Conservation (phyloP, 1,140 invertebrate genomes). For the Ceratina australensis region DNA sequence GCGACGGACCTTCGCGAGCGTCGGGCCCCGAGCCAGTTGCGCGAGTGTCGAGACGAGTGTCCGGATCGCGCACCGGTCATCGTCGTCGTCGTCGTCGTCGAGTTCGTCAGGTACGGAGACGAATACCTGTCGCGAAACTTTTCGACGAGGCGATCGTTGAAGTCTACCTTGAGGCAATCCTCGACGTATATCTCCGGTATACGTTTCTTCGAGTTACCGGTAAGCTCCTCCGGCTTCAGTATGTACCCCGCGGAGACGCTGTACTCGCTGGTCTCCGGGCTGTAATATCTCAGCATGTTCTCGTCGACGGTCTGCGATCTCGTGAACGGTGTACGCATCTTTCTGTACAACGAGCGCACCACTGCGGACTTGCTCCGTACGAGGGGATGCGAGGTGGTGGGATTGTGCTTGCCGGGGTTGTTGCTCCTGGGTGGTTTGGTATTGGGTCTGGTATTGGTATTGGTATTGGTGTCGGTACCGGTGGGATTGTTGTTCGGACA, state of each 20-base stretch:
- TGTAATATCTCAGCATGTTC: slow-evolving; percentile 75
- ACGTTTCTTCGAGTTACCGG: slow-evolving; percentile 61
- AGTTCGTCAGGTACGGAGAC: slow-evolving; percentile 35
- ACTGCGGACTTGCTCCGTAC: slow-evolving; percentile 81
- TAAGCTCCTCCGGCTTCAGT: slow-evolving; percentile 67
- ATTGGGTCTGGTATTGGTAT: no score
- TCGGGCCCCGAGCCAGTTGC: slow-evolving; percentile 59
- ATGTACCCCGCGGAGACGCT: slow-evolving; percentile 72
- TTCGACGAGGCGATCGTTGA: slow-evolving; percentile 70
- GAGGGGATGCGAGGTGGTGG: slow-evolving; percentile 74
- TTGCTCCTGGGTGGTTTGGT: slow-evolving; percentile 56
- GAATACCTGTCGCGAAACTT: slow-evolving; percentile 67
- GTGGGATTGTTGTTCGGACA: slow-evolving; percentile 68
- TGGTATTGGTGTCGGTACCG: slow-evolving; percentile 26
- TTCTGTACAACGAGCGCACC: slow-evolving; percentile 78
- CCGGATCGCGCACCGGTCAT: slow-evolving; percentile 29
- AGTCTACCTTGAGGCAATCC: slow-evolving; percentile 73
- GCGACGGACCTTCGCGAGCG: slow-evolving; percentile 53
- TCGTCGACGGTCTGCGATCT: slow-evolving; percentile 78
- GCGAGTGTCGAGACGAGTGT: slow-evolving; percentile 56
- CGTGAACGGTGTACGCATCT: slow-evolving; percentile 77
- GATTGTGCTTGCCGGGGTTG: slow-evolving; percentile 74
- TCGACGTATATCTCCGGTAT: slow-evolving; percentile 76
- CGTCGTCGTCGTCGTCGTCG: no score
- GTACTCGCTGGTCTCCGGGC: slow-evolving; percentile 75